Base-by-base conservation (phyloP, 2,113 vertebrate species). In the Crotalus viridis region DNA sequence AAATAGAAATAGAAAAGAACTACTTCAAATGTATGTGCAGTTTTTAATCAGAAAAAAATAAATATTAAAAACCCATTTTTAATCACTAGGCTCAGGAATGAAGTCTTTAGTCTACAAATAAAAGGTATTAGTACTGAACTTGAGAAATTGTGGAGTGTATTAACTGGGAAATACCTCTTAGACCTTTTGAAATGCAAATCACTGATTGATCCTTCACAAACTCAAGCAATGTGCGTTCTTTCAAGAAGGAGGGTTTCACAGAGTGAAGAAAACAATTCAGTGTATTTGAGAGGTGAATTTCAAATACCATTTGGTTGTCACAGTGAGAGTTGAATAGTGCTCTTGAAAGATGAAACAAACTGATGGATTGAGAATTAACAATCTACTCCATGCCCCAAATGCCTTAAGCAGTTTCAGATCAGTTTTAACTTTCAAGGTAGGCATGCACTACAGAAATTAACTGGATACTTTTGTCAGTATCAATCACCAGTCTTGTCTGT, bases 381-480 rank as follows among this genome's bases (percentile, higher is more conserved):
- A 48, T 48, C 9, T 39, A 74, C 26, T 87, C 94, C 33, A 95
- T 21, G 7, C 51, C 13, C 90, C 87, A 93, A 85, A 92, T 57
- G 28, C 33, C 26, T 57, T 2, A 0, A 0, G 26, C 33, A 26
- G 57, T 54, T 85, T 86, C 56, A 86, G 91, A 95, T 92, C 69
- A 95, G 85, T 97, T 95, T 95, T 95, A 95, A 96, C 92, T 94
- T 93, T 5, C 69, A 28, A 92, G 87, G 9, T 55, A 96, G 57
- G 43, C 59, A 95, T 3, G 88, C 3, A 90, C 92, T 89, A 96
- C 22, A 94, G 96, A 95, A 95, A 96, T 94, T 94, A 95, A 95
- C 93, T 28, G 89, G 93, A 93, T 85, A 24, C 10, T 92, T 51
- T 88, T 89, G 12, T 56, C 57, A 90, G 21, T 55, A 91, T 33